phyloP scores from a whole-genome alignment of 2,113 vertebrate species.

The Pachyramphus minor region DNA sequence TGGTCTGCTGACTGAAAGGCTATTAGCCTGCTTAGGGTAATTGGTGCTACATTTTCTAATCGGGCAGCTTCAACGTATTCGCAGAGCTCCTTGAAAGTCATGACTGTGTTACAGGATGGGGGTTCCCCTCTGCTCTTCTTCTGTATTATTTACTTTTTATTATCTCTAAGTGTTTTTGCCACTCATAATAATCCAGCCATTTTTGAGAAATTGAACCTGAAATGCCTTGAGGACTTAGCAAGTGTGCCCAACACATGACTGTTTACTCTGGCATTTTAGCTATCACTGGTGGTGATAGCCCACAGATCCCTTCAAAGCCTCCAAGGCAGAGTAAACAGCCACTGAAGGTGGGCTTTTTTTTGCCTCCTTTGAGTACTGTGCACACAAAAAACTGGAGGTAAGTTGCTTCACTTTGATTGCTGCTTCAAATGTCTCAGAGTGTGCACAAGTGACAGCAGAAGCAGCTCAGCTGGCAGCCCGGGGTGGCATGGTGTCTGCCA shows the following conservation, averaged over 20 bases:
- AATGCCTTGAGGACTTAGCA: not conserved
- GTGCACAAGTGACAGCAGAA: not conserved
- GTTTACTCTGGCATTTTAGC: not conserved
- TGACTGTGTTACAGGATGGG: not conserved
- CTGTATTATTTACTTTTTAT: not conserved
- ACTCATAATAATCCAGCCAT: not conserved
- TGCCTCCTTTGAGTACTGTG: not conserved
- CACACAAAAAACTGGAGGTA: not conserved
- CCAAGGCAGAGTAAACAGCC: not conserved
- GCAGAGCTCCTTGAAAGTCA: not conserved
- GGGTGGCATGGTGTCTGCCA: not conserved
- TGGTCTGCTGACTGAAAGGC: not conserved
- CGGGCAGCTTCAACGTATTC: not conserved
- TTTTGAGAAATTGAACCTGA: not conserved
- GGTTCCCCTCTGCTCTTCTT: not conserved
- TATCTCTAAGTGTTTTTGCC: not conserved
- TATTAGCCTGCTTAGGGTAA: slow-evolving; percentile 31
- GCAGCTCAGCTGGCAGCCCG: not conserved
- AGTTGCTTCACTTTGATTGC: not conserved
- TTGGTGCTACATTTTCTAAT: not conserved
- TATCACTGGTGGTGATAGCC: not conserved
- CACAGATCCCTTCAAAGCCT: not conserved
- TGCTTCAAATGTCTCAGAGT: not conserved
- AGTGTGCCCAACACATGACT: not conserved
- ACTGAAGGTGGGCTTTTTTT: not conserved